phyloP scores from a whole-genome alignment of 23 tunicate species.

The Aplidium turbinatum region DNA sequence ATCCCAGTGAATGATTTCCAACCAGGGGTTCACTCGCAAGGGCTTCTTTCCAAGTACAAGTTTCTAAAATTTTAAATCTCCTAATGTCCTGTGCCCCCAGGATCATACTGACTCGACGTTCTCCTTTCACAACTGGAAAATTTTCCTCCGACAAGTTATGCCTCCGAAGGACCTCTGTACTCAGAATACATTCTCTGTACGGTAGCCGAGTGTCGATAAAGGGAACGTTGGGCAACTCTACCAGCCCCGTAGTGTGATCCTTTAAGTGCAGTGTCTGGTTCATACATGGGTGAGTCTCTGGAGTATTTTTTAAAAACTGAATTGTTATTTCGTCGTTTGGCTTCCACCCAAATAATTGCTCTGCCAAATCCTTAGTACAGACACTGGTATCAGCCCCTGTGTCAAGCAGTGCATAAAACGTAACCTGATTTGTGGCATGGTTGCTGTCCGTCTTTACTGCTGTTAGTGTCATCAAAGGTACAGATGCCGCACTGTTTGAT shows the following conservation, averaged over 20 bases:
- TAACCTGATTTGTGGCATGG: not conserved
- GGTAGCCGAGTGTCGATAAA: constrained; percentile 6
- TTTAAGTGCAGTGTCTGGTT: not conserved
- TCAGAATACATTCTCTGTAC: not conserved
- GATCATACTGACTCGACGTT: constrained; percentile 6
- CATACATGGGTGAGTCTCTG: constrained; percentile 8
- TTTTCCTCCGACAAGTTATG: not conserved
- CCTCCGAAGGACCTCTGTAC: not conserved
- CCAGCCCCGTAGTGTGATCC: not conserved
- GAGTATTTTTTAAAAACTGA: constrained; percentile 4
- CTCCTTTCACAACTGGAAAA: constrained; percentile 4
- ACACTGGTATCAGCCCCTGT: constrained; percentile 14
- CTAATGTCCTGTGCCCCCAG: constrained; percentile 7
- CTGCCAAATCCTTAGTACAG: constrained; percentile 9
- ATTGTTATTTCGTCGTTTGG: not conserved
- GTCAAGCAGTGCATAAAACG: constrained; percentile 7
- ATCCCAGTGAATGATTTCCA: constrained; percentile 1
- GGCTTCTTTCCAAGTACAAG: not conserved
- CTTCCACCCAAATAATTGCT: constrained; percentile 7
- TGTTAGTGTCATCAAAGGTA: constrained; percentile 8
- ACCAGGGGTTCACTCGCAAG: not conserved
- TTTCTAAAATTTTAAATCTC: not conserved
- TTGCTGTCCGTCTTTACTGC: too few species aligned
- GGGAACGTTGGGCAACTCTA: not conserved
- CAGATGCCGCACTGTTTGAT: constrained; percentile 3